Evolutionary conservation across 1,140 invertebrate species (phyloP).

Genomic region (Meloidogyne chitwoodi): DNA sequence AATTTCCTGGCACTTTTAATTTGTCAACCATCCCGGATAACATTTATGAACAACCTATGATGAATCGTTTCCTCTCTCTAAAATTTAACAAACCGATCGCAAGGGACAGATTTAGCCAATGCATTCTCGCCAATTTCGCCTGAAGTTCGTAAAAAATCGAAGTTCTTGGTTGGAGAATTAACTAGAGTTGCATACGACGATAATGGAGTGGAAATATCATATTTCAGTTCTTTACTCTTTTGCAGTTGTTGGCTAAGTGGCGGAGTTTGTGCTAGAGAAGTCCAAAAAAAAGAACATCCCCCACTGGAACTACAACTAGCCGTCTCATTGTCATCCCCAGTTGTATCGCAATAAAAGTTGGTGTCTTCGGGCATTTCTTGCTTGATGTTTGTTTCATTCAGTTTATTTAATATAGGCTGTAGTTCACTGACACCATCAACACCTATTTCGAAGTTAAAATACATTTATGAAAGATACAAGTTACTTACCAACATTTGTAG

Average conservation of each 20-base stretch:
- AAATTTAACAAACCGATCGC: background rate
- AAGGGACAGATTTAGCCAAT: constrained; percentile 20
- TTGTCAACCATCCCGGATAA: too few relatives aligned
- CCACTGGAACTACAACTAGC: background rate
- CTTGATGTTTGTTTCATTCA: background rate
- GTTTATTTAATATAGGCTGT: background rate
- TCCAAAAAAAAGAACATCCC: background rate
- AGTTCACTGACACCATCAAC: background rate
- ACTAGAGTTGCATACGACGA: background rate
- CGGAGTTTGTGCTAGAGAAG: background rate
- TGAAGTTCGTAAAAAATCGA: background rate
- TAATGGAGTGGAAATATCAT: background rate
- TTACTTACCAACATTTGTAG: background rate
- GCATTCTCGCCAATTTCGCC: background rate
- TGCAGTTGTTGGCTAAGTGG: background rate
- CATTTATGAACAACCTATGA: too few relatives aligned
- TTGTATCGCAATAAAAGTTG: background rate
- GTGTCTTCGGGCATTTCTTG: background rate
- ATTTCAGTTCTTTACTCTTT: background rate
- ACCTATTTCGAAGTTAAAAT: background rate
- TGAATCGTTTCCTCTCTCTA: background rate
- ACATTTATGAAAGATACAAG: background rate
- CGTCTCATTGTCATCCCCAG: background rate
- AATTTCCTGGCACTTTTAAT: too few relatives aligned
- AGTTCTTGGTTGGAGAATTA: background rate